phyloP scores from a whole-genome alignment of 2,113 vertebrate species.

The Pica pica region DNA sequence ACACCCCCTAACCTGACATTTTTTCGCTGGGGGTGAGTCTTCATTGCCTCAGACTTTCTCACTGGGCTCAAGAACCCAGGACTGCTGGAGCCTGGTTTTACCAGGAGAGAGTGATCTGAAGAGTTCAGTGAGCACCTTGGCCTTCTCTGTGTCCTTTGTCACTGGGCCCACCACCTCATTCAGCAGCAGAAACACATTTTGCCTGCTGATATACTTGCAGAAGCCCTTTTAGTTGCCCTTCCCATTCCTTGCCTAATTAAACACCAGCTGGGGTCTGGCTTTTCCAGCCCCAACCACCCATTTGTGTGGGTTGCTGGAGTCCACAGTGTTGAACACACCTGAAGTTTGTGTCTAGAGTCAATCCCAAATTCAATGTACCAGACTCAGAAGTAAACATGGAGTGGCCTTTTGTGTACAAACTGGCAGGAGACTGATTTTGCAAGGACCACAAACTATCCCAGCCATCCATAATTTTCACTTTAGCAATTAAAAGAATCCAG shows the following conservation, averaged over 20 bases:
- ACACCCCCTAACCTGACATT: too few relatives aligned
- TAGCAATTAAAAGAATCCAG: not conserved
- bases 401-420: not conserved
- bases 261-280: not conserved
- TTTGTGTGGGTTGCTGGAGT: not conserved
- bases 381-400: not conserved
- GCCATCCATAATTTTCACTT: not conserved
- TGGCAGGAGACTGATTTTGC: not conserved
- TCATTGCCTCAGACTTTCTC: not conserved
- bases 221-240: not conserved
- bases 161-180: not conserved
- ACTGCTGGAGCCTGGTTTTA: not conserved
- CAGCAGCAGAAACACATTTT: not conserved
- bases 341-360: not conserved
- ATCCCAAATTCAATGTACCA: not conserved
- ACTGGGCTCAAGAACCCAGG: not conserved
- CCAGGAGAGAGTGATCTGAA: not conserved
- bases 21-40: not conserved
- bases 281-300: not conserved
- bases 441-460: not conserved
- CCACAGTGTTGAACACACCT: fast-evolving
- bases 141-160: not conserved
- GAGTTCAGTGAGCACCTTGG: not conserved
- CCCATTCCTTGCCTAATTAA: not conserved
- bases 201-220: not conserved